Evolutionary conservation across 2,888 invertebrate genomes (phyloP).

Genomic region (Ectobius pallidus): DNA sequence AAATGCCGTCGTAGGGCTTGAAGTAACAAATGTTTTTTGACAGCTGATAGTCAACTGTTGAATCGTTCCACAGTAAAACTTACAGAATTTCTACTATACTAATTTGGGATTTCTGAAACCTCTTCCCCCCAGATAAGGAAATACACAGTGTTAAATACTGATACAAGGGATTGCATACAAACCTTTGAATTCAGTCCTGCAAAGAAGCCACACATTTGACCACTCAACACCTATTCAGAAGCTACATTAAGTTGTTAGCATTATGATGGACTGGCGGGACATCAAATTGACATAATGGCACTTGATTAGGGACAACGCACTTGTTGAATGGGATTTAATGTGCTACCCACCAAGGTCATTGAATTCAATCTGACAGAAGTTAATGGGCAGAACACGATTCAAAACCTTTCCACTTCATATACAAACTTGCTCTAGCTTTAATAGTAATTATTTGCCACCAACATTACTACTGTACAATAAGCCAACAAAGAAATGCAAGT

Average conservation of each 20-base stretch:
- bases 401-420: too few relatives aligned
- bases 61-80: too few relatives aligned
- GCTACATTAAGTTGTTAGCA: not conserved
- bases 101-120: too few relatives aligned
- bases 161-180: not conserved
- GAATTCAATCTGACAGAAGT: not conserved
- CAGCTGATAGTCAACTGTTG: too few relatives aligned
- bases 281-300: conserved; percentile 23
- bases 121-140: too few relatives aligned
- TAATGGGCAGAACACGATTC: too few relatives aligned
- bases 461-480: not conserved
- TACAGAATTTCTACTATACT: too few relatives aligned
- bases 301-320: conserved; percentile 10
- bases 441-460: not conserved
- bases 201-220: too few relatives aligned
- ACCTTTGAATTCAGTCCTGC: too few relatives aligned
- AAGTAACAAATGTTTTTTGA: too few relatives aligned
- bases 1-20: too few relatives aligned
- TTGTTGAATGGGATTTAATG: not conserved
- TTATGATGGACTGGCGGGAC: not conserved
- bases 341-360: conserved; percentile 25
- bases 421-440: not conserved
- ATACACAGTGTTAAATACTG: not conserved
- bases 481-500: not conserved
- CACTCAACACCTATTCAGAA: not conserved